Percentiles rank a stretch among this genome's conserved stretches.
Conservation (phyloP, 1,140 invertebrate species). For the Drosophila serrata region DNA sequence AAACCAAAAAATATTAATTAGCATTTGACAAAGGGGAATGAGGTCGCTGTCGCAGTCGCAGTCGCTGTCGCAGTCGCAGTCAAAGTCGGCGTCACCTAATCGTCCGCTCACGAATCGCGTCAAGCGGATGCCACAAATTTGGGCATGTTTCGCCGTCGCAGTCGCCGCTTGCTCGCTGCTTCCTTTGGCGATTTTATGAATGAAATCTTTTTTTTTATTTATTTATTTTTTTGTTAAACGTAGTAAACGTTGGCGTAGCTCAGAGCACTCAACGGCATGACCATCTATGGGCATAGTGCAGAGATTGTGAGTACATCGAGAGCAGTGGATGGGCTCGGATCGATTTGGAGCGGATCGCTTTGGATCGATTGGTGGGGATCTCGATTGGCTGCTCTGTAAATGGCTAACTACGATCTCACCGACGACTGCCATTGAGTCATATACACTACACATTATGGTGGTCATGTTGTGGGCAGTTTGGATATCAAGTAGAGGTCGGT, state of each 20-base stretch:
- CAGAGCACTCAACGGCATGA: conserved; percentile 35
- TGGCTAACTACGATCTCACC: conserved; percentile 51
- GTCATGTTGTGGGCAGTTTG: conserved; percentile 34
- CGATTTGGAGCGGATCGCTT: background rate
- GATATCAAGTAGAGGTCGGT: background rate
- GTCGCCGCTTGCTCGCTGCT: conserved; percentile 57
- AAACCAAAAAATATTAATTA: conserved; percentile 80
- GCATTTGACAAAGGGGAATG: conserved; percentile 58
- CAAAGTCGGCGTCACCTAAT: conserved; percentile 49
- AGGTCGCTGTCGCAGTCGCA: conserved; percentile 16
- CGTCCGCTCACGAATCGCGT: conserved; percentile 69
- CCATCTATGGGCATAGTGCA: conserved; percentile 76
- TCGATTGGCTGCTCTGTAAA: conserved; percentile 33
- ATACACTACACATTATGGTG: background rate
- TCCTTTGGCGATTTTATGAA: conserved; percentile 81
- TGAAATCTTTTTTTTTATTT: conserved; percentile 51
- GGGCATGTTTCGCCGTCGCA: conserved; percentile 67
- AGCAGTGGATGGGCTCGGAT: conserved; percentile 10
- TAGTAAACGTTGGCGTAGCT: conserved; percentile 58
- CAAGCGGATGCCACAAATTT: conserved; percentile 80
- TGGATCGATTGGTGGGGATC: conserved; percentile 1
- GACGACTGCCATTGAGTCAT: conserved; percentile 27
- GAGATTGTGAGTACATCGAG: conserved; percentile 44
- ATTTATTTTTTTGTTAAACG: conserved; percentile 33
- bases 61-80: conserved; percentile 12